Conservation (phyloP, 2,888 invertebrate species). For the Helobdella robusta region DNA sequence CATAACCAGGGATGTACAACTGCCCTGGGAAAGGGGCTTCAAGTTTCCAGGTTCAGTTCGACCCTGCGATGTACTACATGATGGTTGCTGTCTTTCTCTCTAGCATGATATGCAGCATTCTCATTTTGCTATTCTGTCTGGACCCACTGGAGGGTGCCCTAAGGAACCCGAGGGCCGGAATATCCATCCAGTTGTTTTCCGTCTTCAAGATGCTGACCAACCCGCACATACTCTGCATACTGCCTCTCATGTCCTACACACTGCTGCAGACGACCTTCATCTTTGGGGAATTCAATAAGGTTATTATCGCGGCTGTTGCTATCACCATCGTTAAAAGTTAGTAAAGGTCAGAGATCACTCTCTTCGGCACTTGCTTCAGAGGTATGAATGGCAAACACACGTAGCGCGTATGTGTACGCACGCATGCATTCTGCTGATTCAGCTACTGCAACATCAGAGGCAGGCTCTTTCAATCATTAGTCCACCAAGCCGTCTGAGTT, state of each 20-base stretch:
- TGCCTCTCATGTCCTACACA: conserved; percentile 41
- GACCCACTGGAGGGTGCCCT: conserved; percentile 38
- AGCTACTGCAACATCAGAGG: too few relatives aligned
- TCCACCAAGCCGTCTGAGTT: too few relatives aligned
- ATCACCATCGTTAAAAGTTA: too few relatives aligned
- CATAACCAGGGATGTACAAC: conserved; percentile 11
- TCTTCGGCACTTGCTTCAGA: too few relatives aligned
- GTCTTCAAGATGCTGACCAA: conserved; percentile 38
- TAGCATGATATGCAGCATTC: conserved; percentile 36
- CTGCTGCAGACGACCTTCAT: conserved; percentile 41
- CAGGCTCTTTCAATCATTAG: too few relatives aligned
- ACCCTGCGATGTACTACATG: conserved; percentile 32
- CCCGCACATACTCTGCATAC: conserved; percentile 37
- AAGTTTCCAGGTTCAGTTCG: conserved; percentile 10
- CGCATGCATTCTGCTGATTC: too few relatives aligned
- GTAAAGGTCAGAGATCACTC: too few relatives aligned
- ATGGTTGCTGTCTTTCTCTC: conserved; percentile 40
- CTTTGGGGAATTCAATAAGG: conserved; percentile 44
- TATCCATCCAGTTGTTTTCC: conserved; percentile 34
- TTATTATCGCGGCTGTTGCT: too few relatives aligned
- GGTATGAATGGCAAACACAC: too few relatives aligned
- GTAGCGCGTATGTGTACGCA: too few relatives aligned
- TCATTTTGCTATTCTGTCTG: conserved; percentile 38
- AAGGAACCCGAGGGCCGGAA: conserved; percentile 28
- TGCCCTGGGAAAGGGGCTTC: not conserved